Evolutionary conservation across 37 sponge, comb jelly and placozoan genomes (phyloP).

Genomic region (Bolinopsis microptera): DNA sequence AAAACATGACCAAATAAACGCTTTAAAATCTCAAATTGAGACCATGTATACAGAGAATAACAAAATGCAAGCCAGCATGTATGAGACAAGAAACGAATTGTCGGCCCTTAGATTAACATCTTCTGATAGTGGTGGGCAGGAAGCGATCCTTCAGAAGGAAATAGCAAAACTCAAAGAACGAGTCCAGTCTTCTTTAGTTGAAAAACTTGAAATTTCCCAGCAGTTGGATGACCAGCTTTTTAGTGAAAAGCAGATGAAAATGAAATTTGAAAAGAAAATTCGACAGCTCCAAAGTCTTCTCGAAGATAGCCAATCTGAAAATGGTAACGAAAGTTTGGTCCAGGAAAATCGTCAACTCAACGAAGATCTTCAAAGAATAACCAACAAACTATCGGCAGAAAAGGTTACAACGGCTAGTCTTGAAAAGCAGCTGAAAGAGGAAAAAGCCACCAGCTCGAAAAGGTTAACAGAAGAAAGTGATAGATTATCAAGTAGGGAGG

Average conservation of each 20-base stretch:
- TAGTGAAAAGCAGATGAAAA: not conserved
- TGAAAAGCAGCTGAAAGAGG: not conserved
- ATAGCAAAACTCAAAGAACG: conserved; percentile 35
- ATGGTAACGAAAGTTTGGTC: not conserved
- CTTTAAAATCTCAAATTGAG: conserved; percentile 21
- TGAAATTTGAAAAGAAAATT: not conserved
- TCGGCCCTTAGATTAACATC: not conserved
- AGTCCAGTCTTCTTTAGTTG: not conserved
- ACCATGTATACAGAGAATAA: conserved; percentile 20
- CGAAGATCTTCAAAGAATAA: not conserved
- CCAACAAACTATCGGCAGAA: not conserved
- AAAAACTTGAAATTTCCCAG: conserved; percentile 51
- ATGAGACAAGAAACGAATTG: not conserved
- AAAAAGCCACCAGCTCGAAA: not conserved
- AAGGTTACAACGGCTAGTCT: not conserved
- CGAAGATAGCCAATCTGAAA: not conserved
- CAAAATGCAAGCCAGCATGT: not conserved
- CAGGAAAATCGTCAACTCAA: not conserved
- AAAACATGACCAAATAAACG: not conserved
- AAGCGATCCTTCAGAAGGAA: not conserved
- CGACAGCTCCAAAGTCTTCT: not conserved
- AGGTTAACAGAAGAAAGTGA: not conserved
- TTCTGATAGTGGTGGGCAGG: not conserved
- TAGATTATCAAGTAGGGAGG: not conserved
- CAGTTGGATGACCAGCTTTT: not conserved